Percentiles rank a stretch among this genome's conserved stretches.
Evolutionary conservation across 1,140 invertebrate species (phyloP).

Genomic region (Oryctes rhinoceros): DNA sequence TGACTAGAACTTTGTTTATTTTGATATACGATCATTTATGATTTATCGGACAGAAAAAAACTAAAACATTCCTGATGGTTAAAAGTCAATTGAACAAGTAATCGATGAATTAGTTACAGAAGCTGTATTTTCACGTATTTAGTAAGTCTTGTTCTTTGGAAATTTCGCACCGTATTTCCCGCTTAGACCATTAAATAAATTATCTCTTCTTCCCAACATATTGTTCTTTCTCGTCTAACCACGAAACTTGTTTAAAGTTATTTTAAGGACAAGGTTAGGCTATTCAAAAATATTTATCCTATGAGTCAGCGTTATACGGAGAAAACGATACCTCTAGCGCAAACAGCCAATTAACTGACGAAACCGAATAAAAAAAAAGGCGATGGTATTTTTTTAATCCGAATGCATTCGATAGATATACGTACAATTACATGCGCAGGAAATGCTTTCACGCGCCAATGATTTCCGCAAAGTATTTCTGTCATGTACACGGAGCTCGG

Average conservation of each 20-base stretch:
- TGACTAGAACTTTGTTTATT: too few relatives aligned
- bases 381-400: slow-evolving; percentile 17
- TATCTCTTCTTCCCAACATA: background rate
- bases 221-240: slow-evolving; percentile 11
- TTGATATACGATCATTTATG: too few relatives aligned
- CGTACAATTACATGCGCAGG: slow-evolving; percentile 4
- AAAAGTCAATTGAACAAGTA: too few relatives aligned
- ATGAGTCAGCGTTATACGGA: background rate
- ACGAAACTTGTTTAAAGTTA: slow-evolving; percentile 12
- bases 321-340: slow-evolving; percentile 8
- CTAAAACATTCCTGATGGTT: too few relatives aligned
- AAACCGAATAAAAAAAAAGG: background rate
- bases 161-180: background rate
- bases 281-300: background rate
- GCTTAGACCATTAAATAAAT: background rate
- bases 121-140: too few relatives aligned
- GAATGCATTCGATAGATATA: slow-evolving; percentile 15
- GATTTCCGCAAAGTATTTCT: slow-evolving; percentile 12
- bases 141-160: background rate
- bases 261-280: slow-evolving; percentile 29
- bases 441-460: slow-evolving; percentile 31
- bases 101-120: too few relatives aligned
- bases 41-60: too few relatives aligned
- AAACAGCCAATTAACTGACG: background rate
- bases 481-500: background rate